Base-by-base conservation (phyloP, 2,113 vertebrate species). In the Coracopsis vasa region DNA sequence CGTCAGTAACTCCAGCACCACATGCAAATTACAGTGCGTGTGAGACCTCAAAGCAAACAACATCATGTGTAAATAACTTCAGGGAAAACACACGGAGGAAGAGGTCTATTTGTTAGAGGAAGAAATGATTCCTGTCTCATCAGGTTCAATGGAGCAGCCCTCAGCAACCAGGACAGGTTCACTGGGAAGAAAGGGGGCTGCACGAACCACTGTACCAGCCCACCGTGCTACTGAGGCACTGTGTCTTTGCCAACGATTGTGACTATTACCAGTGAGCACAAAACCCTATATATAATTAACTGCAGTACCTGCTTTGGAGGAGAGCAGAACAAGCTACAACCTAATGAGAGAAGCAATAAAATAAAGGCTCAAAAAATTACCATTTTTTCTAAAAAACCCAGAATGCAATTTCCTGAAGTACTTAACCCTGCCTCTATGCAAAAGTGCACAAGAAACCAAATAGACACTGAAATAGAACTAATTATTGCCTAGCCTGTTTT, bases 41-140 rank as follows among this genome's bases (percentile, higher is more conserved):
- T 1, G 4, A 95, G 86, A 86, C 65, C 88, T 94, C 94, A 96
- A 61, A 67, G 73, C 72, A 94, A 95, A 96, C 37, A 78, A 7
- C 45, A 64, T 14, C 3, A 4, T 12, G 80, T 78, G 64, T 54
- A 92, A 95, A 69, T 54, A 95, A 91, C 82, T 95, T 67, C 72
- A 87, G 90, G 88, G 80, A 72, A 91, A 94, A 84, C 84, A 79
- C 47, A 64, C 23, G 16, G 17, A 56, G 73, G 73, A 86, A 94
- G 56, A 84, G n/a, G 61, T 45, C 41, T 95, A 20, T 67, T 65
- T 78, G 61, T 71, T 41, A 74, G n/a, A 79, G 28, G 47, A 95
- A 51, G 35, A 84, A 74, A 60, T 23, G 3, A 75, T 70, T 81
- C 37, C 29, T 67, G 77, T 35, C 56, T 79, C 51, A 25, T 86